A percentile compares a stretch with the other conserved stretches of the same genome.
phyloP scores from a whole-genome alignment of 2,797 vertebrate genomes.

The Amniataba percoides region DNA sequence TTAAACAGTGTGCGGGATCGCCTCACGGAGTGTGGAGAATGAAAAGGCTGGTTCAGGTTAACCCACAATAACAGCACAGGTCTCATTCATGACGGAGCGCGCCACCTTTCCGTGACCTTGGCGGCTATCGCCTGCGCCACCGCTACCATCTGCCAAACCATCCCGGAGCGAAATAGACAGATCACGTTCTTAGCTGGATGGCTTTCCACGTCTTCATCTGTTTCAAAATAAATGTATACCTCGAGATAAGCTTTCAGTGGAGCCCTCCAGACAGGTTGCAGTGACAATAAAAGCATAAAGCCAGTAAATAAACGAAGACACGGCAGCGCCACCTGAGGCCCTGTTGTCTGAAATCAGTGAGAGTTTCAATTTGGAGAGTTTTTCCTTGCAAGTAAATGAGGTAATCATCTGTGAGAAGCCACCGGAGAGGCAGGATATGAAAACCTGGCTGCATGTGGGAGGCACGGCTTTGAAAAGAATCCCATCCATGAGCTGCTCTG shows the following conservation, averaged over 20 bases:
- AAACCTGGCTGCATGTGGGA: slow-evolving; percentile 55
- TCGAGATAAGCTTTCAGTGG: slow-evolving; percentile 52
- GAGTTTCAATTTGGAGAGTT: slow-evolving; percentile 67
- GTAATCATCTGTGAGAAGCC: slow-evolving; percentile 65
- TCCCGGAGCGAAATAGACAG: slow-evolving; percentile 47
- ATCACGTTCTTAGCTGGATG: slow-evolving; percentile 41
- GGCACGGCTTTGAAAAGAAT: slow-evolving; percentile 50
- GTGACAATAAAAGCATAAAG: slow-evolving; percentile 59
- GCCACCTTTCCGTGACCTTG: slow-evolving; percentile 55
- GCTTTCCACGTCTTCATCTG: slow-evolving; percentile 46
- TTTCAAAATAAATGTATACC: slow-evolving; percentile 46
- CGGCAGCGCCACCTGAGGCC: slow-evolving; percentile 71
- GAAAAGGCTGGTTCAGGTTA: slow-evolving; percentile 39
- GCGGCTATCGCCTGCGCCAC: slow-evolving; percentile 19
- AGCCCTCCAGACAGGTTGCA: slow-evolving; percentile 36
- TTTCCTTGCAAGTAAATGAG: slow-evolving; percentile 58
- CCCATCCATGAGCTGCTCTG: slow-evolving; percentile 52
- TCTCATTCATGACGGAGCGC: slow-evolving; percentile 12
- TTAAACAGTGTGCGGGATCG: slow-evolving; percentile 15
- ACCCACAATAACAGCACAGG: slow-evolving; percentile 36
- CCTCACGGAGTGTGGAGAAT: background rate
- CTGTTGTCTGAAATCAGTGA: slow-evolving; percentile 65
- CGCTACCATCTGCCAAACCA: slow-evolving; percentile 45
- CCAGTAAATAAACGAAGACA: slow-evolving; percentile 65
- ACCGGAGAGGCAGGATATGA: slow-evolving; percentile 57